A percentile compares a stretch with the other conserved stretches of the same genome.
Evolutionary conservation across 2,797 vertebrate species (phyloP).

Genomic region (Muraenolepis orangiensis): DNA sequence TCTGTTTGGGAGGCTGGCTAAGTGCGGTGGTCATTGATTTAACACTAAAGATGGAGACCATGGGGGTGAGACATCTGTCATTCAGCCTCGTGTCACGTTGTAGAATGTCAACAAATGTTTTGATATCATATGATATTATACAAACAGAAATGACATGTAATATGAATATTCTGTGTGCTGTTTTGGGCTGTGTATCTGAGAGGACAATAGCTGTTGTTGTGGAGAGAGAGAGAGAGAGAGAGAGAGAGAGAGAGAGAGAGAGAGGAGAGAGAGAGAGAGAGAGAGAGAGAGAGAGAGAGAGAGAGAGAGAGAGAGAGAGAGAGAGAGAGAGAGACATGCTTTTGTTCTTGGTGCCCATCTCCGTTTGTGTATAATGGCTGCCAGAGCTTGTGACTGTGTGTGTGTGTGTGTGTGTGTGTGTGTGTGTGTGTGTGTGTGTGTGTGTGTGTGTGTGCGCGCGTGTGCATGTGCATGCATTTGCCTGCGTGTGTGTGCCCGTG

Average conservation of each 20-base stretch:
- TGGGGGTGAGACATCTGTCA: not conserved
- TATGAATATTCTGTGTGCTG: not conserved
- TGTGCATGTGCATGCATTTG: not conserved
- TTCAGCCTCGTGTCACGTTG: not conserved
- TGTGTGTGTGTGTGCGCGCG: slow-evolving; percentile 13
- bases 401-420: slow-evolving; percentile 15
- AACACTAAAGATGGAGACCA: not conserved
- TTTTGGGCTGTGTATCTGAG: slow-evolving; percentile 37
- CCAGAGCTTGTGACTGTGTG: slow-evolving; percentile 41
- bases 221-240: slow-evolving; percentile 3
- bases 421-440: slow-evolving; percentile 15
- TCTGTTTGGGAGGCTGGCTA: slow-evolving; percentile 12
- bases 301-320: slow-evolving; percentile 10
- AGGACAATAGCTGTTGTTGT: slow-evolving; percentile 60
- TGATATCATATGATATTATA: not conserved
- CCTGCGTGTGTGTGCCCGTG: slow-evolving; percentile 18
- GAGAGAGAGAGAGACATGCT: slow-evolving; percentile 6
- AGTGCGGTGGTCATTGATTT: slow-evolving; percentile 16
- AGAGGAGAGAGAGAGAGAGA: too few relatives aligned
- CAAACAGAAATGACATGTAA: not conserved
- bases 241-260: too few relatives aligned
- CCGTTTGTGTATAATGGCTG: slow-evolving; percentile 50
- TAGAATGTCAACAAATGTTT: not conserved
- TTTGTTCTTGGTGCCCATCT: slow-evolving; percentile 47
- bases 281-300: not conserved